Evolutionary conservation across 2,888 invertebrate species (phyloP), one percentile per base, ranked within the genome.

Genomic region (Drosophila nigritarsus): DNA sequence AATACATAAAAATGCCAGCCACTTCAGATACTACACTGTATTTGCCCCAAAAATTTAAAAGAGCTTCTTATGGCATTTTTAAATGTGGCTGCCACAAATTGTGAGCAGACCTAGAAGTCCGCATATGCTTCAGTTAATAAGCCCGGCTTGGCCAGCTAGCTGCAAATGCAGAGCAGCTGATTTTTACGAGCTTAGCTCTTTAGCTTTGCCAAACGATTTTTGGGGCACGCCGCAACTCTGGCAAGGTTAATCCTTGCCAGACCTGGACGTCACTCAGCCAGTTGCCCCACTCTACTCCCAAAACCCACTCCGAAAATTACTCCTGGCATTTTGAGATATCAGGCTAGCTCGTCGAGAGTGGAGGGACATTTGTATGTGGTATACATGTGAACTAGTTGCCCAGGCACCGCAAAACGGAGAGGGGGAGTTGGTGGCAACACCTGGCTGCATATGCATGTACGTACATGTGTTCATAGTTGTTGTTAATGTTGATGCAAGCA

Each of bases 111-210:
- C 20, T 53, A 32, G 15, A n/a, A 29, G 29, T 8, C 32, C 36
- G 29, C 18, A 45, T 29, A 29, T 49, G 60, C 45, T 61, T 9
- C 29, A 61, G 81, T 77, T 81, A 77, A 78, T 78, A 81, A 81
- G 82, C 67, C 59, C 9, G 66, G 9, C 40, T 53, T 15, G 51
- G 32, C 13, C 32, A 15, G 51, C 24, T 24, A 49, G 71, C 51
- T 56, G 30, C 56, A 56, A 20, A 42, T 59, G 72, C 42, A 40
- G 48, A 71, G 50, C 66, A 72, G 67, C 78, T 81, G 78, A 77
- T 68, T 68, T 78, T 81, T 68, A 73, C 59, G 67, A 65, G 78
- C 65, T 78, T 56, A 80, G 68, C 81, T 77, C 72, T 60, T 76
- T 68, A 55, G 81, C 78, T 65, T 63, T 72, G 40, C 49, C 55